phyloP scores from a whole-genome alignment of 2,888 invertebrate species.

The Xylota sylvarum region DNA sequence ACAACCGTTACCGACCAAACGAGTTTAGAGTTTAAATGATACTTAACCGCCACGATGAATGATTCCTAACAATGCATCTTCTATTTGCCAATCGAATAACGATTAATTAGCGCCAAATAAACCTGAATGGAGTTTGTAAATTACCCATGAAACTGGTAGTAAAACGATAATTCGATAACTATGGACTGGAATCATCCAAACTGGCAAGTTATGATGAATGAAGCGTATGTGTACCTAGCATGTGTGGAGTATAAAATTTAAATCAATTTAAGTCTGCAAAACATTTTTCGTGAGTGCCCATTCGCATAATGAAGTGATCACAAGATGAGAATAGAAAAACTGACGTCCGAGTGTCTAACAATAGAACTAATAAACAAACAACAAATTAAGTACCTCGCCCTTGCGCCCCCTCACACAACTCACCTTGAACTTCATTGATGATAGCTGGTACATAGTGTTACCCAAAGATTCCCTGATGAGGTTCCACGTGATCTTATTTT shows the following conservation, averaged over 20 bases:
- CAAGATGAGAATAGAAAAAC: conserved; percentile 41
- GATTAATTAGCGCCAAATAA: conserved; percentile 19
- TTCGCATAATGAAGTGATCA: conserved; percentile 25
- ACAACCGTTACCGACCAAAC: background rate
- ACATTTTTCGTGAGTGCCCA: background rate
- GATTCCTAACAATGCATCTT: background rate
- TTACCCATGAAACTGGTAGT: conserved; percentile 9
- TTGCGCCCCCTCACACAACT: conserved; percentile 54
- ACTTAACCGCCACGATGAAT: background rate
- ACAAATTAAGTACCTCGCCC: background rate
- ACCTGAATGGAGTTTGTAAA: background rate
- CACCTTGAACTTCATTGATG: conserved; percentile 99
- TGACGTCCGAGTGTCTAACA: conserved; percentile 38
- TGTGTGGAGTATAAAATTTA: background rate
- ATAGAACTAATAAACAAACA: conserved; percentile 45
- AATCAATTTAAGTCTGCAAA: background rate
- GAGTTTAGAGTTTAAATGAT: too few relatives aligned
- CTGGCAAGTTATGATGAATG: background rate
- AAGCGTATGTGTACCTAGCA: background rate
- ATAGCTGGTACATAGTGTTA: conserved; percentile 96
- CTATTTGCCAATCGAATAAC: background rate
- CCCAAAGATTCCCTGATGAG: conserved; percentile 98
- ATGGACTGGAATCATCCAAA: background rate
- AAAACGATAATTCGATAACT: conserved; percentile 14
- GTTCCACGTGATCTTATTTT: conserved; percentile 99